Evolutionary conservation across 2,888 invertebrate genomes (phyloP).

Genomic region (Dilophus febrilis): DNA sequence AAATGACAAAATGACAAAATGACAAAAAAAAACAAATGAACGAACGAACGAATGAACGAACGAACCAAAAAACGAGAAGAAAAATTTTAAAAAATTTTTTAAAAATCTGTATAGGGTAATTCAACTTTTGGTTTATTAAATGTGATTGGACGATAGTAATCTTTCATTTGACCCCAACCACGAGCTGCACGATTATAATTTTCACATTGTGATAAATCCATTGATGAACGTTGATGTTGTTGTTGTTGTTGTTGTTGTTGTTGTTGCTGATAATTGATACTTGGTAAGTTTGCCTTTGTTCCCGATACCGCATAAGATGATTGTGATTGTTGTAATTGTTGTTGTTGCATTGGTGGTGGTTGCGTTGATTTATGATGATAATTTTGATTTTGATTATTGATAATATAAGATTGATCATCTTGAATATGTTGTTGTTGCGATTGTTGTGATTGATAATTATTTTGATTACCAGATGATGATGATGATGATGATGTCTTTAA

Average conservation of each 20-base stretch:
- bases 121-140: slow-evolving; percentile 38
- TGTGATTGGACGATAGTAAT: slow-evolving; percentile 54
- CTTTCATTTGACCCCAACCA: slow-evolving; percentile 57
- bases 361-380: slow-evolving; percentile 3
- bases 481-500: slow-evolving; percentile 17
- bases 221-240: slow-evolving; percentile 3
- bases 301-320: no score
- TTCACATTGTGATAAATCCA: slow-evolving; percentile 15
- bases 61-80: no score
- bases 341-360: slow-evolving; percentile 3
- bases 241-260: neutral
- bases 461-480: slow-evolving; percentile 11
- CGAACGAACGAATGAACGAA: no score
- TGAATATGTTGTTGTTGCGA: neutral
- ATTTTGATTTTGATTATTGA: no score
- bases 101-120: slow-evolving; percentile 36
- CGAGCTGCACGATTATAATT: slow-evolving; percentile 74
- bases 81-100: no score
- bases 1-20: no score
- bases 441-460: neutral
- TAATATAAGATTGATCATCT: no score
- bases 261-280: no score
- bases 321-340: slow-evolving; percentile 2
- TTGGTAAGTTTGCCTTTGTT: no score
- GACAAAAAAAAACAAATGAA: no score